Percentiles rank a stretch among this genome's conserved stretches.
These are phyloP conservation scores for Lepus oiostolus DNA, from an alignment of 2,797 vertebrate genomes.

Conservation along the genomic window DNA sequence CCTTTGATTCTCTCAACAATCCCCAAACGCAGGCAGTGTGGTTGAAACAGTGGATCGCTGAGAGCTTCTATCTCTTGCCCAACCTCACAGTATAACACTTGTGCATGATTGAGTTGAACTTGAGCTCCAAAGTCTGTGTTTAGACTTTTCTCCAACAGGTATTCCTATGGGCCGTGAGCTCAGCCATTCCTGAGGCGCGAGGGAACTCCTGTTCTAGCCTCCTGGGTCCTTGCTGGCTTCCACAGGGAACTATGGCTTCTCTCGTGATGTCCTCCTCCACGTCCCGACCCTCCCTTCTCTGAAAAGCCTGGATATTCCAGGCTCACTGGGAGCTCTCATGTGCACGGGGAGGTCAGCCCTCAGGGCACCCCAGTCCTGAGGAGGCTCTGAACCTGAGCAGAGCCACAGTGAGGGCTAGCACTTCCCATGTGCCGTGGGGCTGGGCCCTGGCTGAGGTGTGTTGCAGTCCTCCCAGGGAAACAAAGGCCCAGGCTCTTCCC, in stretches of 20 bases:
- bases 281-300: not conserved
- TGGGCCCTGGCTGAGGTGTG: not conserved
- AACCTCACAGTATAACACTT: not conserved
- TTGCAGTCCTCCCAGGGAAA: not conserved
- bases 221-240: too few relatives aligned
- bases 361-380: not conserved
- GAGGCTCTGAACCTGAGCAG: slow-evolving; percentile 28
- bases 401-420: slow-evolving; percentile 39
- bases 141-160: not conserved
- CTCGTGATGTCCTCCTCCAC: not conserved
- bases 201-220: not conserved
- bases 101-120: not conserved
- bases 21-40: too few relatives aligned
- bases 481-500: not conserved
- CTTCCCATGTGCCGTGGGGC: not conserved
- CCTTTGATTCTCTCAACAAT: too few relatives aligned
- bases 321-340: not conserved
- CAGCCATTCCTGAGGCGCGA: not conserved
- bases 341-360: not conserved
- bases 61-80: not conserved
- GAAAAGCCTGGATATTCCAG: not conserved
- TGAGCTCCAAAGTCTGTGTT: not conserved
- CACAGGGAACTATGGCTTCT: not conserved
- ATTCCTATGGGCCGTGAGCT: not conserved
- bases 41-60: not conserved